These are phyloP conservation scores for Solenopsis fugax DNA, from an alignment of 1,140 invertebrate genomes.

Conservation along the genomic window DNA sequence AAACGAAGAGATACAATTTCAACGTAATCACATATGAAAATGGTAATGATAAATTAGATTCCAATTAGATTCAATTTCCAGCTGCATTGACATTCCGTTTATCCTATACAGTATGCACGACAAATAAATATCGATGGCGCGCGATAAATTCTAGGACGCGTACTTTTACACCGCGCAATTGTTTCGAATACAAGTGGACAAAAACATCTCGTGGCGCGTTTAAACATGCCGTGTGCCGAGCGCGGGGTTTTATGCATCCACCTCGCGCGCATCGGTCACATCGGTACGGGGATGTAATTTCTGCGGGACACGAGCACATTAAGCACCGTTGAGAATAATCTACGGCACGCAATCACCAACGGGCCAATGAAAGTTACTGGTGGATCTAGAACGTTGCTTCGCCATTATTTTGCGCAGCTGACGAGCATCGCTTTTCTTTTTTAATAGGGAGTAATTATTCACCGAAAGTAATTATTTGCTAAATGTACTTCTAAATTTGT, in stretches of 20 bases:
- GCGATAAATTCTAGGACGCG: constrained; percentile 48
- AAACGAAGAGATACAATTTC: not conserved
- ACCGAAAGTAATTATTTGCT: constrained; percentile 10
- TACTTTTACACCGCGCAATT: constrained; percentile 55
- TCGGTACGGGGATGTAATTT: constrained; percentile 52
- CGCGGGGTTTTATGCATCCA: constrained; percentile 35
- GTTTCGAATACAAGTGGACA: constrained; percentile 30
- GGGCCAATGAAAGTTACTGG: constrained; percentile 53
- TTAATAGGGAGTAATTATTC: constrained; percentile 9
- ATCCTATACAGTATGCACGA: not conserved
- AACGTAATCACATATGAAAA: not conserved
- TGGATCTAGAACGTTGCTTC: constrained; percentile 32
- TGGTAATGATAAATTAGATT: constrained; percentile 4
- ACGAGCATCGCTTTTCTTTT: not conserved
- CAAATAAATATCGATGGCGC: constrained; percentile 49
- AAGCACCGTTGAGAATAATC: constrained; percentile 63
- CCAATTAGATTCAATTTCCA: constrained; percentile 6
- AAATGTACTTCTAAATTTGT: constrained; percentile 9
- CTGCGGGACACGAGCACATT: constrained; percentile 56
- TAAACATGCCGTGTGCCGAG: constrained; percentile 40
- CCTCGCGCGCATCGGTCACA: constrained; percentile 43
- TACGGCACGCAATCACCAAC: constrained; percentile 60
- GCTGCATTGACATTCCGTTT: constrained; percentile 28
- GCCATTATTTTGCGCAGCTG: constrained; percentile 14
- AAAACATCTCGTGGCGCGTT: constrained; percentile 54